Conservation (phyloP, 2,797 vertebrate species). For the Lepidocolaptes lacrymiger region DNA sequence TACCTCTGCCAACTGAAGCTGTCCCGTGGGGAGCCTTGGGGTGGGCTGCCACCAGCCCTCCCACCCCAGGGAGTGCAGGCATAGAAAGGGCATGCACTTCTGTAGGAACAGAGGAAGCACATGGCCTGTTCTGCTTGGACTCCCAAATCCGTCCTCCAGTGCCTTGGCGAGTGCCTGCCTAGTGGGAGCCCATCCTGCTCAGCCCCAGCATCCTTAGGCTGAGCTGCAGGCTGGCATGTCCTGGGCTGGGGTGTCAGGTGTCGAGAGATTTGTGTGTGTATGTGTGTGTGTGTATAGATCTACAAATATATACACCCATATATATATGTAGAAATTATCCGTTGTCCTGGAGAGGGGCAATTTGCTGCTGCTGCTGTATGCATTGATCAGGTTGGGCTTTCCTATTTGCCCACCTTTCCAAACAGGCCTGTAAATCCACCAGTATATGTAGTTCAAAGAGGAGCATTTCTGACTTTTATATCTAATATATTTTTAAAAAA, state of each 20-base stretch:
- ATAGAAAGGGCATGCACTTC: not conserved
- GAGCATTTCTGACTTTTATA: conserved; percentile 58
- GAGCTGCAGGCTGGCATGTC: not conserved
- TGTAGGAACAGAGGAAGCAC: not conserved
- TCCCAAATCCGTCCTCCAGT: not conserved
- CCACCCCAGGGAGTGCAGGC: fast-evolving
- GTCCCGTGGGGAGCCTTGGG: fast-evolving
- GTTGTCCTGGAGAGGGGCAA: not conserved
- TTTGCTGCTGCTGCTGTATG: conserved; percentile 6
- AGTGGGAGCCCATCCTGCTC: fast-evolving
- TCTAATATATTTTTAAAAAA: conserved; percentile 44
- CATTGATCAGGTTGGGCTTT: not conserved
- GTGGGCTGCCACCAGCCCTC: not conserved
- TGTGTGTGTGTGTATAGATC: not conserved
- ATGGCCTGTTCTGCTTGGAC: fast-evolving
- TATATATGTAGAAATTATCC: not conserved
- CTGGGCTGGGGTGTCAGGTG: not conserved
- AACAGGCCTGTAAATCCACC: not conserved
- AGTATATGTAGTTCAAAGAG: not conserved
- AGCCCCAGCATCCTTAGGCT: not conserved
- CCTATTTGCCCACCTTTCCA: not conserved
- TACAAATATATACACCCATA: not conserved
- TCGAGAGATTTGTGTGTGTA: fast-evolving
- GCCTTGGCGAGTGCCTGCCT: not conserved
- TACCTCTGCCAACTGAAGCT: fast-evolving